phyloP scores from a whole-genome alignment of 1,140 invertebrate genomes.

The Hylyphantes graminicola region DNA sequence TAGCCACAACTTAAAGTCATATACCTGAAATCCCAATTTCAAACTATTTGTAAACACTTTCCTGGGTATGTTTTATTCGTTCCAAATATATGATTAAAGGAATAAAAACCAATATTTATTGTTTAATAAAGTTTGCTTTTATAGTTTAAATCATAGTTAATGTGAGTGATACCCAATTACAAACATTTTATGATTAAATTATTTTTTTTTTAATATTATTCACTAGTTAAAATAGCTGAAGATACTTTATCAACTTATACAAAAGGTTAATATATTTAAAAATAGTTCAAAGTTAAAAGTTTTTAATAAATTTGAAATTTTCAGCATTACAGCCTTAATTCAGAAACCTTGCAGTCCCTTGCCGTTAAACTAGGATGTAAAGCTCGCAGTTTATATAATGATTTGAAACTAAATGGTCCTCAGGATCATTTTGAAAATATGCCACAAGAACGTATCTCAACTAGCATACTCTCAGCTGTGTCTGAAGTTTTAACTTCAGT shows the following conservation, averaged over 20 bases:
- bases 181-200: too few relatives aligned
- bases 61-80: too few relatives aligned
- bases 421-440: conserved; percentile 48
- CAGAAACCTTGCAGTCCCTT: conserved; percentile 89
- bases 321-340: conserved; percentile 85
- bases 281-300: neutral
- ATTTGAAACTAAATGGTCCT: conserved; percentile 67
- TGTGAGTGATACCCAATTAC: too few relatives aligned
- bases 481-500: conserved; percentile 83
- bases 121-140: too few relatives aligned
- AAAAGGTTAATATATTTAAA: neutral
- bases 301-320: neutral
- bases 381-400: conserved; percentile 82
- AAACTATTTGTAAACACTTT: too few relatives aligned
- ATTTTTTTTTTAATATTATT: too few relatives aligned
- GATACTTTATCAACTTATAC: neutral
- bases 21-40: too few relatives aligned
- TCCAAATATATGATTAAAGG: too few relatives aligned
- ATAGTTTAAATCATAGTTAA: too few relatives aligned
- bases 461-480: conserved; percentile 85
- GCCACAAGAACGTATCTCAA: conserved; percentile 74
- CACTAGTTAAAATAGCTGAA: too few relatives aligned
- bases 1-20: too few relatives aligned
- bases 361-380: conserved; percentile 86
- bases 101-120: too few relatives aligned